These are phyloP conservation scores for Meteorus colon DNA, from an alignment of 2,888 invertebrate genomes.

Conservation along the genomic window DNA sequence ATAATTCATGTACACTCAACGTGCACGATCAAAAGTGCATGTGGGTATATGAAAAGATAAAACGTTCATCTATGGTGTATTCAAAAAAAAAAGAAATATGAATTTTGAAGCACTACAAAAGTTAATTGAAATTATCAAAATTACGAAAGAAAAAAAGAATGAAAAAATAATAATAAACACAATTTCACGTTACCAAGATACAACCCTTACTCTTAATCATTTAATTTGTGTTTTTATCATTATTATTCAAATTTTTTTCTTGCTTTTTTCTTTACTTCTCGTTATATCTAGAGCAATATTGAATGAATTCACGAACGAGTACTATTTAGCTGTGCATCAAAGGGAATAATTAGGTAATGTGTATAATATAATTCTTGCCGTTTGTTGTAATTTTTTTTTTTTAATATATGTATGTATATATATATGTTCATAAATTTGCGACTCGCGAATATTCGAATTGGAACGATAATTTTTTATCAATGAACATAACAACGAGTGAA, in stretches of 20 bases:
- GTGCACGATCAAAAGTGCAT: not conserved
- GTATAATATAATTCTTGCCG: constrained; percentile 38
- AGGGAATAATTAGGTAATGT: constrained; percentile 28
- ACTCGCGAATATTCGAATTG: constrained; percentile 25
- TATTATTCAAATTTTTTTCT: constrained; percentile 5
- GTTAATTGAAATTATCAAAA: not conserved
- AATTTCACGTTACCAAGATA: not conserved
- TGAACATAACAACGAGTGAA: constrained; percentile 52
- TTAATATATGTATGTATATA: constrained; percentile 19
- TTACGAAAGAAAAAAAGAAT: not conserved
- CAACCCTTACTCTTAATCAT: not conserved
- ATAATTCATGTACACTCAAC: not conserved
- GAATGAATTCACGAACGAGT: constrained; percentile 35
- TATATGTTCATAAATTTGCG: constrained; percentile 34
- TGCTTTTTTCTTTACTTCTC: constrained; percentile 4
- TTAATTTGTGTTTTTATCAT: constrained; percentile 13
- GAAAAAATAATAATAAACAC: not conserved
- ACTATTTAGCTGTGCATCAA: constrained; percentile 35
- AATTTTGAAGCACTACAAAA: not conserved
- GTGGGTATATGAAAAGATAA: not conserved
- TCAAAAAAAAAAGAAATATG: not conserved
- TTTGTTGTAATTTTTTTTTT: constrained; percentile 12
- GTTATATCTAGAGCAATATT: constrained; percentile 24
- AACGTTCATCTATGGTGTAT: too few species aligned
- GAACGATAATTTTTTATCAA: constrained; percentile 24